Conservation (phyloP, 1,140 invertebrate species). For the Rhopalosiphum padi region DNA sequence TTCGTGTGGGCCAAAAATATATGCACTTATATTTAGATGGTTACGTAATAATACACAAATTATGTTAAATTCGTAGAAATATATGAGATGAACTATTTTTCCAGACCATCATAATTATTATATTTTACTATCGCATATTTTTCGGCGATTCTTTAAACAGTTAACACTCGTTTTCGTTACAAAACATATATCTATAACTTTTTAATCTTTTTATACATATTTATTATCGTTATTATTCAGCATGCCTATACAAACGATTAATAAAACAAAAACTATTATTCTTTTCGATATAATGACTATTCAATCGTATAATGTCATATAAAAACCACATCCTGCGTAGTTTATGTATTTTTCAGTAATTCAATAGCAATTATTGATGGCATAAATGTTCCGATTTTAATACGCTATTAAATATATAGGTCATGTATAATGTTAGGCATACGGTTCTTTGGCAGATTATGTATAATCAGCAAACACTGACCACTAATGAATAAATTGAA, state of each 20-base stretch:
- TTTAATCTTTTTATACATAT: neutral
- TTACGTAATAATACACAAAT: neutral
- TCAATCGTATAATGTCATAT: neutral
- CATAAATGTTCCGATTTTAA: no score
- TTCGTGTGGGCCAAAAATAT: neutral
- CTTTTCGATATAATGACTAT: neutral
- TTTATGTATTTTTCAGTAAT: no score
- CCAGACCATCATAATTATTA: neutral
- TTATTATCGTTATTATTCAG: neutral
- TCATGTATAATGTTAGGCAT: no score
- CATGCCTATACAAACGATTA: neutral
- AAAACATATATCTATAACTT: neutral
- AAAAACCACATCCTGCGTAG: neutral
- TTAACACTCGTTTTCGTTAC: neutral
- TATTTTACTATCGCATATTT: neutral
- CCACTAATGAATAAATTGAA: neutral
- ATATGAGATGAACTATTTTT: neutral
- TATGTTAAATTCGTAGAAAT: neutral
- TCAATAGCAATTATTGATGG: no score
- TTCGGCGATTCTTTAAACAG: no score
- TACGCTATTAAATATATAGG: no score
- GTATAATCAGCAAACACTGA: neutral
- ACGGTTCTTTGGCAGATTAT: no score
- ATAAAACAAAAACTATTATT: neutral
- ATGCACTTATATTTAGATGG: neutral